Evolutionary conservation across 2,888 invertebrate species (phyloP).

Genomic region (Exephanes ischioxanthus): DNA sequence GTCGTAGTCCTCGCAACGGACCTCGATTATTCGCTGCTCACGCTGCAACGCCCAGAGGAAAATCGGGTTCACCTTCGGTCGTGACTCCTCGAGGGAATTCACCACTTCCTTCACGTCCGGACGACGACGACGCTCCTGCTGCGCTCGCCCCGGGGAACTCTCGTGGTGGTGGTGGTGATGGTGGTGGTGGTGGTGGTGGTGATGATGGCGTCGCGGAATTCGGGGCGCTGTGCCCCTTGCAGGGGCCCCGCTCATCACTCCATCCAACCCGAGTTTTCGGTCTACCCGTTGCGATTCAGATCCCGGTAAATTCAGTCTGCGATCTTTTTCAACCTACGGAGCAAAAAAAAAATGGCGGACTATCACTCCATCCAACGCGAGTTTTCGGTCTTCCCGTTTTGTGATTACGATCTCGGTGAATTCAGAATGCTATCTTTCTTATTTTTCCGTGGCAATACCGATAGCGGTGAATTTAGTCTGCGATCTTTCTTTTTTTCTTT

Average conservation of each 20-base stretch:
- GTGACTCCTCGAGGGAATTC: constrained; percentile 84
- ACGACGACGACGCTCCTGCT: constrained; percentile 26
- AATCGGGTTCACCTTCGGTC: constrained; percentile 91
- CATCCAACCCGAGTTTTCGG: constrained; percentile 79
- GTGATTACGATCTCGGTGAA: no score
- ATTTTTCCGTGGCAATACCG: neutral
- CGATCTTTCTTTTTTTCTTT: no score
- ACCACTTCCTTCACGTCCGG: constrained; percentile 67
- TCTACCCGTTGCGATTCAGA: constrained; percentile 51
- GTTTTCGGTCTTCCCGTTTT: no score
- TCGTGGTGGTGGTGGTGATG: constrained; percentile 76
- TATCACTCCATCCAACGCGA: no score
- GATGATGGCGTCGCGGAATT: constrained; percentile 82
- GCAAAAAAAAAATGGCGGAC: neutral
- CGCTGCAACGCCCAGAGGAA: constrained; percentile 94
- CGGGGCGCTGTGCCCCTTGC: constrained; percentile 83
- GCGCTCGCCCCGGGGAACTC: constrained; percentile 65
- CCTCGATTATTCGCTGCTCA: constrained; percentile 93
- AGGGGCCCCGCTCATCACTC: constrained; percentile 85
- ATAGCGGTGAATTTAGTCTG: neutral
- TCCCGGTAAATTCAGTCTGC: constrained; percentile 47
- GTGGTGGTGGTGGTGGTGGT: constrained; percentile 76
- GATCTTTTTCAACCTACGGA: neutral
- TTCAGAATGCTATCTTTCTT: no score
- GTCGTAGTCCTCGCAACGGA: constrained; percentile 95